Conservation (phyloP, 2,113 vertebrate species). For the Rhombomys opimus region DNA sequence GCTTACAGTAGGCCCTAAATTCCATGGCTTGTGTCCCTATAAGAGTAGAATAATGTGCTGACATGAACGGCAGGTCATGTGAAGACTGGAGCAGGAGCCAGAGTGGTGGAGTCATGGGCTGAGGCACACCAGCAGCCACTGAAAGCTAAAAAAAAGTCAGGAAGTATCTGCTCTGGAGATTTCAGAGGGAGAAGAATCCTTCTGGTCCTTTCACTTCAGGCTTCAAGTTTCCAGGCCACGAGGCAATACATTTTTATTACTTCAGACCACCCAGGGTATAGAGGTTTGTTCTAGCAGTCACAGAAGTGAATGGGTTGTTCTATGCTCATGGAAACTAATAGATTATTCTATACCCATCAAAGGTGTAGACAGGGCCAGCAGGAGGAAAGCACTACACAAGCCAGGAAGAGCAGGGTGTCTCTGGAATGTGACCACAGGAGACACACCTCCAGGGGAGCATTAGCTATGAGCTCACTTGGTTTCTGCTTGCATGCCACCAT, state of each 20-base stretch:
- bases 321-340: not conserved
- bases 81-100: not conserved
- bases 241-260: not conserved
- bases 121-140: not conserved
- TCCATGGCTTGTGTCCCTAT: not conserved
- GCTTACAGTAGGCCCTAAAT: not conserved
- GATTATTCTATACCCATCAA: not conserved
- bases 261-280: not conserved
- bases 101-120: not conserved
- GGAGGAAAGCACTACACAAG: not conserved
- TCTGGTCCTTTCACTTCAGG: not conserved
- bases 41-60: not conserved
- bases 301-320: not conserved
- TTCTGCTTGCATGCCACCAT: not conserved
- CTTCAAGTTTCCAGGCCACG: not conserved
- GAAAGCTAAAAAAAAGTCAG: not conserved
- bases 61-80: not conserved
- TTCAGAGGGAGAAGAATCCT: not conserved
- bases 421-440: accelerated
- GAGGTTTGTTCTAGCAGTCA: not conserved
- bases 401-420: no score
- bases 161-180: not conserved
- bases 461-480: not conserved
- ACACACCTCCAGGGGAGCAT: not conserved
- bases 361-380: not conserved